Evolutionary conservation across 92 coral and sea anemone genomes (phyloP).

Genomic region (Scolanthus callimorphus): DNA sequence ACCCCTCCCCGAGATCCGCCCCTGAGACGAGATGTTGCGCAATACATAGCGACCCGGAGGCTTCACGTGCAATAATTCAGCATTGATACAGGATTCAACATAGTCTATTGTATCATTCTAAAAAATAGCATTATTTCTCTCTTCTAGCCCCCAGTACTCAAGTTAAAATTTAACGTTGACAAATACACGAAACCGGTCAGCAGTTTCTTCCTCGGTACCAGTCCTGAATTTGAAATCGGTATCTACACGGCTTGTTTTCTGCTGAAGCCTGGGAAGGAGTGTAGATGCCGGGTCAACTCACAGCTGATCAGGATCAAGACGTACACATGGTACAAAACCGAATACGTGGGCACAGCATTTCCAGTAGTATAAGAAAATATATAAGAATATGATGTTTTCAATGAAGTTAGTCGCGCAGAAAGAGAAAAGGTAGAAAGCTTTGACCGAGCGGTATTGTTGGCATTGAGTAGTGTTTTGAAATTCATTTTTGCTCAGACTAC

Average conservation of each 20-base stretch:
- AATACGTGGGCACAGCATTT: conserved; percentile 28
- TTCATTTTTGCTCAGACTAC: no score
- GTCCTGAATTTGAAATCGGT: conserved; percentile 50
- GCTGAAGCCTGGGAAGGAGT: conserved; percentile 3
- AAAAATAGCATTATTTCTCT: neutral
- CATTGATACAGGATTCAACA: no score
- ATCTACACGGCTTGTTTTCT: conserved; percentile 38
- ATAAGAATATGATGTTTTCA: no score
- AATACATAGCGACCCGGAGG: no score
- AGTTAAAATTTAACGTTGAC: conserved; percentile 18
- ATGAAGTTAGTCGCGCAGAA: no score
- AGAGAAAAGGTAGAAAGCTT: no score
- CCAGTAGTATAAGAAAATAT: conserved; percentile 7
- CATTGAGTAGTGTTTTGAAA: no score
- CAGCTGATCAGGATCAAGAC: conserved; percentile 19
- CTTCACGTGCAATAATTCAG: no score
- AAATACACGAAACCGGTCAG: conserved; percentile 19
- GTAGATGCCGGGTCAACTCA: conserved; percentile 17
- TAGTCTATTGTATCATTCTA: no score
- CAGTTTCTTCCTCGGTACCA: conserved; percentile 47
- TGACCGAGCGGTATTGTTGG: no score
- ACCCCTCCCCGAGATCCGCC: no score
- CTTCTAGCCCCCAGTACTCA: conserved; percentile 13
- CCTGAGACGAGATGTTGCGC: no score
- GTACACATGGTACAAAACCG: neutral